Percentiles rank a stretch among this genome's conserved stretches.
These are phyloP conservation scores for Pachyrhynchus sulphureomaculatus DNA, from an alignment of 1,140 invertebrate genomes.

Conservation along the genomic window DNA sequence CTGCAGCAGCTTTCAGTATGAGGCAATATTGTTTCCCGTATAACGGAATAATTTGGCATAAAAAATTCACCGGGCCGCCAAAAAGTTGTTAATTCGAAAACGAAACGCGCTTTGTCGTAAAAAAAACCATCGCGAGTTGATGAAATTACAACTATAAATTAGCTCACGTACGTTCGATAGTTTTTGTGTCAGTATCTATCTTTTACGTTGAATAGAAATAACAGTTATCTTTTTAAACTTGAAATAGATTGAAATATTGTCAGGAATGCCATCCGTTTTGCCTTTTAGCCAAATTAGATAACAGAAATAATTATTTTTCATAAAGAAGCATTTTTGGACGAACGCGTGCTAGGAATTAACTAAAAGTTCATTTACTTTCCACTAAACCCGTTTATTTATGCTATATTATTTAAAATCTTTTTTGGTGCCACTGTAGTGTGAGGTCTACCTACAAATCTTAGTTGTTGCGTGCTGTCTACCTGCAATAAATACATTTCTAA, in stretches of 20 bases:
- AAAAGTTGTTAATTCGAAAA: conserved; percentile 37
- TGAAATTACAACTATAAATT: conserved; percentile 40
- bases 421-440: too few species aligned
- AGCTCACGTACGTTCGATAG: conserved; percentile 34
- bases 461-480: too few species aligned
- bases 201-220: conserved; percentile 34
- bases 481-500: too few species aligned
- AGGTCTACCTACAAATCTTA: too few species aligned
- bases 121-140: conserved; percentile 28
- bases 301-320: conserved; percentile 3
- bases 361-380: too few species aligned
- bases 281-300: conserved; percentile 24
- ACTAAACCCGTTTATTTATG: too few species aligned
- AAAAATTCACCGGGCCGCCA: conserved; percentile 32
- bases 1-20: conserved; percentile 30
- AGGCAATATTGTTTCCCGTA: conserved; percentile 37
- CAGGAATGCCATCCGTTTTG: conserved; percentile 28
- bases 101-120: conserved; percentile 26
- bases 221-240: conserved; percentile 36
- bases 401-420: too few species aligned
- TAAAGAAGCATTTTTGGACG: too few species aligned
- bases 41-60: conserved; percentile 31
- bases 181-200: conserved; percentile 30
- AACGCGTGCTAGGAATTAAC: too few species aligned
- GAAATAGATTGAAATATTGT: conserved; percentile 35